Base-by-base conservation (phyloP, 1,140 invertebrate genomes). In the Anagrus nilaparvatae region DNA sequence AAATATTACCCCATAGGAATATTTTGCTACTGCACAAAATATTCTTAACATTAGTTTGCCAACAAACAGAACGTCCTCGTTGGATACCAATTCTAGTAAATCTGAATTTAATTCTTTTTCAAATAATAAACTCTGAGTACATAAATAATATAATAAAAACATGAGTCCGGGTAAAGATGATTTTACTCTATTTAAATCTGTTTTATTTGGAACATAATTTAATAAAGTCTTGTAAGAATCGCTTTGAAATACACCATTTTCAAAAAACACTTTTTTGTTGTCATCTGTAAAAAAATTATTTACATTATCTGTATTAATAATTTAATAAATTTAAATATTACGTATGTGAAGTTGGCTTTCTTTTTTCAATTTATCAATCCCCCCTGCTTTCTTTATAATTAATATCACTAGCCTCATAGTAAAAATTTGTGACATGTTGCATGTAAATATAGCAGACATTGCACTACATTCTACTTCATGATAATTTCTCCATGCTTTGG, bases 381-480 rank as follows among this genome's bases (percentile, higher is more conserved):
- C 48, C 42, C 48, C 48, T 50, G 72, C 62, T 52, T 74, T 63
- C 49, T 62, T 69, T 32, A 71, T 55, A 5, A 77, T 75, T 23
- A 69, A 59, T 17, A 87, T 60, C 1, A 74, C 61, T 8, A 79
- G 70, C 49, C 78, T 73, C 25, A 87, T 56, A 18, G 80, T 75
- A 16, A 83, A 63, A 5, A 78, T 63, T 54, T 79, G 61, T 79
- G 78, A 29, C 74, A 73, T 48, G 79, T 70, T 20, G 73, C 48
- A 54, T 79, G 73, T 49, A 24, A 87, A 51, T 63, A 59, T 3
- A 32, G 70, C 61, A 16, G 73, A 65, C 46, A 87, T 70, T 41
- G 86, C 60, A 2, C 65, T 53, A 61, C 88, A 93, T 70, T 93
- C 88, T 50, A 76, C 73, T 51, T 71, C 63, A 60, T 93, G 88